A percentile compares a stretch with the other conserved stretches of the same genome.
Conservation (phyloP, 2,888 invertebrate species). For the Mongoloraphidia duomilia region DNA sequence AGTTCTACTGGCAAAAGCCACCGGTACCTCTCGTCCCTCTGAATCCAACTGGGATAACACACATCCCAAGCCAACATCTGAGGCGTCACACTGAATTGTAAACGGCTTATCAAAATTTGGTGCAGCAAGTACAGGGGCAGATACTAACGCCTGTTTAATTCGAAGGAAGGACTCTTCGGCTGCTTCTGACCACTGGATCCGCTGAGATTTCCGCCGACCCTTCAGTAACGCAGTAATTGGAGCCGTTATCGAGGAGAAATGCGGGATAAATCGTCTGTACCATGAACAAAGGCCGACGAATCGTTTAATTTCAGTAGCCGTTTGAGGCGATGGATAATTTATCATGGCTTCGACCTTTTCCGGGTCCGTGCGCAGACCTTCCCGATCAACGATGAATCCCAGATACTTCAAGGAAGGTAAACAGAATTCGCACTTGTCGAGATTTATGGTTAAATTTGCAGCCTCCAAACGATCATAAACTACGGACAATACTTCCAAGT, state of each 20-base stretch:
- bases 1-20: too few species aligned
- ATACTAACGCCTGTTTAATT: too few species aligned
- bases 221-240: constrained; percentile 15
- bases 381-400: constrained; percentile 16
- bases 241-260: constrained; percentile 16
- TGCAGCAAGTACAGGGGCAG: too few species aligned
- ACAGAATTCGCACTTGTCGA: constrained; percentile 17
- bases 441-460: constrained; percentile 16
- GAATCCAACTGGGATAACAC: too few species aligned
- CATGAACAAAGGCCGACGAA: constrained; percentile 20
- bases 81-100: too few species aligned
- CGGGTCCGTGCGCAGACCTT: constrained; percentile 17
- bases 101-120: too few species aligned
- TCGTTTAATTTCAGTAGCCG: constrained; percentile 17
- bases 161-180: constrained; percentile 16
- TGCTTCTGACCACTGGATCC: constrained; percentile 12
- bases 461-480: constrained; percentile 10
- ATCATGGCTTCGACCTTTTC: constrained; percentile 17
- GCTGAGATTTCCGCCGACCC: constrained; percentile 13
- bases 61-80: too few species aligned
- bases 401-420: constrained; percentile 14
- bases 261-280: constrained; percentile 15
- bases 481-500: constrained; percentile 12
- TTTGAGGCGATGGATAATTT: constrained; percentile 16
- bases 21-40: too few species aligned